These are phyloP conservation scores for Schizaphis graminum DNA, from an alignment of 2,888 invertebrate genomes.

Conservation along the genomic window DNA sequence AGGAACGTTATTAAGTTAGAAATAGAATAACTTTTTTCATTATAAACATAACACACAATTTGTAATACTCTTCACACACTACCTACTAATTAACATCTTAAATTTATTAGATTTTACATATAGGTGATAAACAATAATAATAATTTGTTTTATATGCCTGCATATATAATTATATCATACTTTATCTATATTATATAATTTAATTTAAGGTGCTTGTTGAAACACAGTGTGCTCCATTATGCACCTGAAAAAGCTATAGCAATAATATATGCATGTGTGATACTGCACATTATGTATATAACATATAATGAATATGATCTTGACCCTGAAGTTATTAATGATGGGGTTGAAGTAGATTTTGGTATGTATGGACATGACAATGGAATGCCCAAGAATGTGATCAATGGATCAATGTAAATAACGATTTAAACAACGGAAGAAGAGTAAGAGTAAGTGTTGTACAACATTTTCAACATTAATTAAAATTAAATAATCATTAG, in stretches of 20 bases:
- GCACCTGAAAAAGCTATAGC: background rate
- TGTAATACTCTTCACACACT: too few species aligned
- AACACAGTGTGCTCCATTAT: background rate
- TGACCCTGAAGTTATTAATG: background rate
- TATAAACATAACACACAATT: too few species aligned
- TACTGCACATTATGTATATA: background rate
- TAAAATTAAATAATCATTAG: too few species aligned
- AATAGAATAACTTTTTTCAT: too few species aligned
- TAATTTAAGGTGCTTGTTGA: background rate
- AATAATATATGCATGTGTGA: background rate
- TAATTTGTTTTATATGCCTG: background rate
- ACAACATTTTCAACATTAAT: too few species aligned
- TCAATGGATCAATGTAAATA: too few species aligned
- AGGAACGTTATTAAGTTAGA: too few species aligned
- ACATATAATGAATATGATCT: background rate
- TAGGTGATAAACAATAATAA: too few species aligned
- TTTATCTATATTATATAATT: background rate
- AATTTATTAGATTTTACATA: too few species aligned
- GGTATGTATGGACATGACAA: background rate
- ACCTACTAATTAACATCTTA: too few species aligned
- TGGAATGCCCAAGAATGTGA: background rate
- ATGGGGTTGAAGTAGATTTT: background rate
- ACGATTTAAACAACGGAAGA: too few species aligned
- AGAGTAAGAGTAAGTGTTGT: too few species aligned
- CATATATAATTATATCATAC: background rate